Evolutionary conservation across 1,140 invertebrate genomes (phyloP), one percentile per base, ranked within the genome.

Genomic region (Sitobion miscanthi): DNA sequence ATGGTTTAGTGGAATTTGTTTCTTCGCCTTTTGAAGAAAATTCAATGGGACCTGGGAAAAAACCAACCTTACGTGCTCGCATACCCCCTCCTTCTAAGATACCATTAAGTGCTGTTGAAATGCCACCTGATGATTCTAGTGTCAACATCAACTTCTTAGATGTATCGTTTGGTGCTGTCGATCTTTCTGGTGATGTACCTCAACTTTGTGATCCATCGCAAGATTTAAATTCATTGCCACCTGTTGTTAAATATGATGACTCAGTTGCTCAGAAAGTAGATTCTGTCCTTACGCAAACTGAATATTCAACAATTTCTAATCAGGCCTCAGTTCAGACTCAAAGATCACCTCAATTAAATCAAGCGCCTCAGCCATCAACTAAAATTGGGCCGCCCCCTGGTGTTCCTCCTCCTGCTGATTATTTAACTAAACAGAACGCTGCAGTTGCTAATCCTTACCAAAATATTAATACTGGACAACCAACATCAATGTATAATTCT

Each of bases 71-170:
- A 94, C 96, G 97, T 94, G 96, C 98, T n/a, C 96, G 98, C 94
- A 96, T 98, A 90, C 98, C 98, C 91, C 98, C 98, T 85, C 98
- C 98, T 30, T 98, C 98, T 38, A 99, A 99, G 97, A 99, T 99
- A 94, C 98, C 98, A 62, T 96, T 98, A 35, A 98, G 97, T 94
- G 98, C 98, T 87, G 98, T 99, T 52, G 98, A 99, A 95, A 99
- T 99, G 98, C 98, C 96, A 85, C 98, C 96, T 88, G 98, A 98
- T 90, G 98, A 98, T 95, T 96, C 96, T 93, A 96, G 96, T 94
- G 96, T 96, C n/a, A 93, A 94, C 94, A 97, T 98, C 94, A 96
- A 96, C 94, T 97, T 97, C 94, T 96, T 99, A 89, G 98, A 99
- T 96, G 98, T 99, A 89, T 98, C 99, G 95, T 99, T 99, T 95